Percentiles rank a stretch among this genome's conserved stretches.
These are phyloP conservation scores for Drosophila crucigera DNA, from an alignment of 2,888 invertebrate genomes.

Conservation along the genomic window DNA sequence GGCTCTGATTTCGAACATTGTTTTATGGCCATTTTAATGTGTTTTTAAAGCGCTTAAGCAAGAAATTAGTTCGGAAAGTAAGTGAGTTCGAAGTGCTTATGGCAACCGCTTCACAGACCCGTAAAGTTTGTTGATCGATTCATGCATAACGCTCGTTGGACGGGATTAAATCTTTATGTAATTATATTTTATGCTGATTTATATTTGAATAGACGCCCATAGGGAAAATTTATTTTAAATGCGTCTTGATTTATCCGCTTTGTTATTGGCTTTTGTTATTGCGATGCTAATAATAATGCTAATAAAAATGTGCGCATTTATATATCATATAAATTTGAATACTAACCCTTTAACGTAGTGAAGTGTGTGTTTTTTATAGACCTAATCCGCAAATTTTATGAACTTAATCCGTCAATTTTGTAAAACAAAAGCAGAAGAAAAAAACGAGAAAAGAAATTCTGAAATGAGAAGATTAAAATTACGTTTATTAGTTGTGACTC, in stretches of 20 bases:
- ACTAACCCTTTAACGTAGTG: conserved; percentile 60
- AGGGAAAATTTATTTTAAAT: conserved; percentile 62
- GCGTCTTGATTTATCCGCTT: conserved; percentile 59
- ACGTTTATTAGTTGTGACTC: conserved; percentile 33
- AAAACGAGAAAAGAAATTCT: conserved; percentile 41
- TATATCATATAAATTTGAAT: conserved; percentile 52
- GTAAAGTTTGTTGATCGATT: conserved; percentile 71
- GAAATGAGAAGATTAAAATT: conserved; percentile 56
- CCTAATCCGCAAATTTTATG: conserved; percentile 62
- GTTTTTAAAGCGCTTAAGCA: conserved; percentile 69
- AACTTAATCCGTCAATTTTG: conserved; percentile 59
- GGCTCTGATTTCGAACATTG: conserved; percentile 23
- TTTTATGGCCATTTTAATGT: conserved; percentile 68
- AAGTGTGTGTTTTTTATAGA: conserved; percentile 61
- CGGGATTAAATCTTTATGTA: conserved; percentile 72
- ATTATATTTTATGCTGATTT: conserved; percentile 62
- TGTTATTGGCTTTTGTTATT: conserved; percentile 7
- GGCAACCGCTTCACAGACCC: conserved; percentile 13
- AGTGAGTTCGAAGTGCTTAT: conserved; percentile 9
- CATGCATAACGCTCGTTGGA: conserved; percentile 54
- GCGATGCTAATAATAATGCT: conserved; percentile 49
- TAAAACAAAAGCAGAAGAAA: conserved; percentile 35
- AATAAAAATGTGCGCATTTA: conserved; percentile 45
- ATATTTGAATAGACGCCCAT: conserved; percentile 23
- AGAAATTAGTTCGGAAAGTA: conserved; percentile 34